A percentile compares a stretch with the other conserved stretches of the same genome.
These are phyloP conservation scores for Tachyglossus aculeatus DNA, from an alignment of 2,797 vertebrate species.

Conservation along the genomic window DNA sequence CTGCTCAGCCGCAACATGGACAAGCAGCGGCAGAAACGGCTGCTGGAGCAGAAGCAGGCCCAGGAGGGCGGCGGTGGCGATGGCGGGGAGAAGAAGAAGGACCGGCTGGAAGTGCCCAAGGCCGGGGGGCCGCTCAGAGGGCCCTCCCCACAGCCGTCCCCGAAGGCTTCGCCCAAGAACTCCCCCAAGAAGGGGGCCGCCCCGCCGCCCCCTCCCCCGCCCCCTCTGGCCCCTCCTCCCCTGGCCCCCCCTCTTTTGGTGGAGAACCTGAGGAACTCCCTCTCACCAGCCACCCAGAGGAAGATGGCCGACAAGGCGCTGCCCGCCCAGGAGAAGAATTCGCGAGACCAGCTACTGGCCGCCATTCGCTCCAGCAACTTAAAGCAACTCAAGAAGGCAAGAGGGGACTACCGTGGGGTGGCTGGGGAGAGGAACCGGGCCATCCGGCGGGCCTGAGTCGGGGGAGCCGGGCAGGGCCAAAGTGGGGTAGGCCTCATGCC, in stretches of 20 bases:
- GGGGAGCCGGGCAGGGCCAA: too few species aligned
- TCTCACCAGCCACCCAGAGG: slow-evolving; percentile 87
- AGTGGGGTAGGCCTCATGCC: too few species aligned
- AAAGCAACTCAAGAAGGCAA: slow-evolving; percentile 92
- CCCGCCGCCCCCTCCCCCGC: slow-evolving; percentile 68
- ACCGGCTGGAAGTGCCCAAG: slow-evolving; percentile 84
- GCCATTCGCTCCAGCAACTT: slow-evolving; percentile 89
- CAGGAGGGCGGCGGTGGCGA: slow-evolving; percentile 82
- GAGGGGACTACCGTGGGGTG: neutral
- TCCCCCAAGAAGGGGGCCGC: slow-evolving; percentile 75
- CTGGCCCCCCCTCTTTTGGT: slow-evolving; percentile 80
- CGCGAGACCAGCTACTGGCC: slow-evolving; percentile 93
- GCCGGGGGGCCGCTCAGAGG: slow-evolving; percentile 54
- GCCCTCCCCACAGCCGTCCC: slow-evolving; percentile 63
- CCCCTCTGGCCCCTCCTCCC: slow-evolving; percentile 76
- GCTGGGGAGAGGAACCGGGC: too few species aligned
- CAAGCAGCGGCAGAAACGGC: slow-evolving; percentile 90
- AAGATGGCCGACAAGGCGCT: slow-evolving; percentile 83
- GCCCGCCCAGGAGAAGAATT: slow-evolving; percentile 82
- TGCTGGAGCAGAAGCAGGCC: slow-evolving; percentile 92
- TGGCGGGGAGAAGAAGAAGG: too few species aligned
- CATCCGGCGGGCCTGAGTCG: too few species aligned
- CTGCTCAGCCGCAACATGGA: slow-evolving; percentile 98
- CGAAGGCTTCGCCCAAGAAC: slow-evolving; percentile 82
- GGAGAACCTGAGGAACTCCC: slow-evolving; percentile 86